phyloP scores from a whole-genome alignment of 2,113 vertebrate species.

The Sylvia atricapilla region DNA sequence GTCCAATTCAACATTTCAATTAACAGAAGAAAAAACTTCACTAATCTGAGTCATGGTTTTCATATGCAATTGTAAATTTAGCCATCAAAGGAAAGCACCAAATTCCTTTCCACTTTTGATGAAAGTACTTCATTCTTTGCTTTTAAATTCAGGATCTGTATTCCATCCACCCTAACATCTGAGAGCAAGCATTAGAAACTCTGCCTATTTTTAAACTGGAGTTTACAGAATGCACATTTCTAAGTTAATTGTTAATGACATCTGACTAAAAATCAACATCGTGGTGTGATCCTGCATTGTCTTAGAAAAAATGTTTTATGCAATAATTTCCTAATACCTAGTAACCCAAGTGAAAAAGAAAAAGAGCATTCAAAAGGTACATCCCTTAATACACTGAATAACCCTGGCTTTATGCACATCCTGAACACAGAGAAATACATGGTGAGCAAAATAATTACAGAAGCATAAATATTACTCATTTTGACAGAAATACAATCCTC shows the following conservation, averaged over 20 bases:
- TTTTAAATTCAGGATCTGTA: not conserved
- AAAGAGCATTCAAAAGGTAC: not conserved
- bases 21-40: not conserved
- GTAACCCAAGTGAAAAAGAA: not conserved
- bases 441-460: slow-evolving; percentile 36
- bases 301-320: not conserved
- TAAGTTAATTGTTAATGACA: not conserved
- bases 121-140: not conserved
- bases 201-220: not conserved
- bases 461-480: slow-evolving; percentile 51
- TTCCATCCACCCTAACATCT: not conserved
- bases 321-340: not conserved
- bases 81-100: not conserved
- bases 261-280: not conserved
- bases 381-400: not conserved
- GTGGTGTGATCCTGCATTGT: not conserved
- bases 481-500: slow-evolving; percentile 65
- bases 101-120: not conserved
- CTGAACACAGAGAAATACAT: not conserved
- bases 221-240: not conserved
- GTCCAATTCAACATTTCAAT: not conserved
- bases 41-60: not conserved
- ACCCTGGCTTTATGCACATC: not conserved
- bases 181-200: not conserved
- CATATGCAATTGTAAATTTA: not conserved